Base-by-base conservation (phyloP, 1,140 invertebrate species). In the Nasonia longicornis region DNA sequence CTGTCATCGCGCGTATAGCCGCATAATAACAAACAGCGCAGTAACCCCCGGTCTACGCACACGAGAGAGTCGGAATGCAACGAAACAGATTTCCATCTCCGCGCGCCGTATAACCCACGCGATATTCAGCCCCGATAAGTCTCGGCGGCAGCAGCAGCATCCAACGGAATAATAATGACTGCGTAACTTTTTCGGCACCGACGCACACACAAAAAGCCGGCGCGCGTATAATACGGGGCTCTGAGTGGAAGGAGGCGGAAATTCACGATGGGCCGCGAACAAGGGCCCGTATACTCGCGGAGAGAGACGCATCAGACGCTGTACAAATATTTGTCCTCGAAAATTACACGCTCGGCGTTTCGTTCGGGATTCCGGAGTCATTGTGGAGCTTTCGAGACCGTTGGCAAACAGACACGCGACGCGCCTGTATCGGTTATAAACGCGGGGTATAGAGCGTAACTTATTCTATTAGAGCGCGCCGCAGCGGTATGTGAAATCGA, bases 251-350 rank as follows among this genome's bases (percentile, higher is more conserved):
- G 38, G 38, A 42, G 38, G 38, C 38, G 38, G 38, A 42, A 42
- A 11, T 42, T 42, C 38, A 35, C 7, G 70, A 16, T 3, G n/a
- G 72, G 72, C 45, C n/a, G 38, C 45, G 71, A 67, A 74, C 20
- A 29, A 26, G 42, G 52, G 31, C 31, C 31, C 45, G 69, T 69
- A 79, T 63, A 73, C 42, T 79, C 77, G 22, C 20, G 29, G 7
- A 16, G 31, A 16, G 31, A 73, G 35, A 79, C 35, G 22, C 63
- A 38, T 66, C 16, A 38, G 76, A 58, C n/a, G 35, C 66, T 20
- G 64, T 16, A 77, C 63, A 85, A 85, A 84, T 83, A 83, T 85
- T 84, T 85, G 42, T 22, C 38, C 4, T 14, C 73, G 77, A 70
- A 70, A 80, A 85, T 84, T 85, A 82, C 78, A 64, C 66, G 79